Evolutionary conservation across 1,140 invertebrate species (phyloP), one percentile per base, ranked within the genome.

Genomic region (Hycleus cichorii): DNA sequence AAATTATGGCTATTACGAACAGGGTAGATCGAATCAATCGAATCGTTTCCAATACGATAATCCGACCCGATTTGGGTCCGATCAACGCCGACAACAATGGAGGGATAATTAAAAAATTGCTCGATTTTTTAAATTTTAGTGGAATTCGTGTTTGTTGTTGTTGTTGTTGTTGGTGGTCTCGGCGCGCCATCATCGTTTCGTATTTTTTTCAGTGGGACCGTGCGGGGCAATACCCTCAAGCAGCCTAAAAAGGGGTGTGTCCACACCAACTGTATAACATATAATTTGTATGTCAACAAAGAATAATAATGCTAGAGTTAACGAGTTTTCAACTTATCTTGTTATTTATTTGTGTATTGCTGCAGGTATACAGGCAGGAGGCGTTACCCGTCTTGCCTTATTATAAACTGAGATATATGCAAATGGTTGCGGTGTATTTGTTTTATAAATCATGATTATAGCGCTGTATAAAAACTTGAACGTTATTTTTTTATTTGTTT

Each of bases 261-360:
- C 39, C 48, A 44, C 50, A 54, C 49, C 32, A 32, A 4, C 7
- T 4, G 4, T 32, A 60, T 66, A 69, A 67, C 68, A 57, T 70
- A 64, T 70, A 70, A 70, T 70, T 70, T 69, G 69, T 70, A 60
- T 69, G 67, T 70, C 69, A 71, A 71, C 69, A 71, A 68, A 70
- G 67, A 66, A 70, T 70, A 70, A 70, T 70, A 70, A 70, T 66
- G 60, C 53, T 58, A 32, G 55, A 59, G 63, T 63, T 69, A 69
- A 69, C 67, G 59, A 69, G 67, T 68, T 68, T 67, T 59, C 60
- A 53, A 62, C 61, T 69, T 67, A 69, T 69, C 65, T 67, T 47
- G 53, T 67, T 67, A 64, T 67, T 67, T 67, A 67, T 64, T 60
- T 63, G 51, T 57, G 51, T 53, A 53, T 45, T 53, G 51, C 51